Base-by-base conservation (phyloP, 2,888 invertebrate species). In the Imbricaverruca yamaguchii region DNA sequence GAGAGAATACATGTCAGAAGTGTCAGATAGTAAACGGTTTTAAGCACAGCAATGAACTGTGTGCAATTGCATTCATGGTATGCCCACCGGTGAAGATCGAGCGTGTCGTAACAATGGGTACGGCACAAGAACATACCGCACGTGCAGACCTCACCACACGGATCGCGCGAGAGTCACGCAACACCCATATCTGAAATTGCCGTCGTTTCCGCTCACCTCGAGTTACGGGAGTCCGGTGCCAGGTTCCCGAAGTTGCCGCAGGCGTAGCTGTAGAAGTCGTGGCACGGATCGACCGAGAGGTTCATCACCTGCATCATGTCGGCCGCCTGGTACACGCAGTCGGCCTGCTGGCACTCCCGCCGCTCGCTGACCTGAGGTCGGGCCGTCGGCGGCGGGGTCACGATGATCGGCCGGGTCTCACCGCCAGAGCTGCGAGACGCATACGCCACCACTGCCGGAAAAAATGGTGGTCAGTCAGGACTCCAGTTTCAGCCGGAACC, bases 301-400 rank as follows among this genome's bases (percentile, higher is more conserved):
- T 74, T 74, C 74, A 74, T 74, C 21, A 74, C 21, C 12, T 23
- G 74, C 21, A 74, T 53, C 53, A 74, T 74, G 21, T 74, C 74
- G 21, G 74, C 74, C 21, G 74, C 74, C 74, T 74, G 74, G 74
- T 55, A 55, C 55, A 74, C 74, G 21, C 74, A 74, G 74, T 74
- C 74, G 18, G 74, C 15, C 53, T 21, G 53, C 15, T 53, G 15
- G 15, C 74, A 74, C 74, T 74, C 74, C 0, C 15, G 55, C 74
- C 21, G 74, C 53, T 55, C 23, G 69, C 69, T 15, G 53, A 18
- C 39, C 39, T 39, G 69, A 39, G 74, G 21, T 11, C 21, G 53
- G 10, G 74, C 74, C 55, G 74, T 69, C 23, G 69, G 69, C 15
- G 69, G 39, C 13, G 69, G 69, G 12, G 67, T 23, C 12, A 25